Percentiles rank a stretch among this genome's conserved stretches.
These are phyloP conservation scores for Drosophila auraria DNA, from an alignment of 1,140 invertebrate species.

Conservation along the genomic window DNA sequence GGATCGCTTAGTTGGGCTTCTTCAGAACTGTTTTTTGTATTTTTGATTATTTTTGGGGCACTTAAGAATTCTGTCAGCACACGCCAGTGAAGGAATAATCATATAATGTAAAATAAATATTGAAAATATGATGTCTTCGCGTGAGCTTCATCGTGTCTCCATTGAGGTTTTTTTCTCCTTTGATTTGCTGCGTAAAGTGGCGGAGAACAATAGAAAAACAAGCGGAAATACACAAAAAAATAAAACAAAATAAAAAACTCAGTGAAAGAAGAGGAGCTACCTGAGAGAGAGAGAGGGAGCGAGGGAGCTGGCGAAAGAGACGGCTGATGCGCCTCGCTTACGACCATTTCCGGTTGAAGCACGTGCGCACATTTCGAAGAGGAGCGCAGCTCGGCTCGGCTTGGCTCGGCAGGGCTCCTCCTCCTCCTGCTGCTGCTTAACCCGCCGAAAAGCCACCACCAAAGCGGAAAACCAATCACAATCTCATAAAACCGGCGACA, in stretches of 20 bases:
- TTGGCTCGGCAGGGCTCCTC: slow-evolving; percentile 4
- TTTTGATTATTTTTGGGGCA: slow-evolving; percentile 50
- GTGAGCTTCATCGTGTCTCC: slow-evolving; percentile 28
- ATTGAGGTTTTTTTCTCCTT: slow-evolving; percentile 34
- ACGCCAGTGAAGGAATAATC: slow-evolving; percentile 44
- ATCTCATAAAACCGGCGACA: slow-evolving; percentile 65
- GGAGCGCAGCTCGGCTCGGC: slow-evolving; percentile 48
- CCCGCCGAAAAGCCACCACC: slow-evolving; percentile 67
- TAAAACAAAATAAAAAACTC: slow-evolving; percentile 62
- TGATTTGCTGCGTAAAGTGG: slow-evolving; percentile 76
- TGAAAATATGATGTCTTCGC: slow-evolving; percentile 41
- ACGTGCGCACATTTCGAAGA: slow-evolving; percentile 74
- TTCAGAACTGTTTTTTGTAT: slow-evolving; percentile 16
- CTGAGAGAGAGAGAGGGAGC: slow-evolving; percentile 20
- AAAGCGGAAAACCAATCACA: slow-evolving; percentile 75
- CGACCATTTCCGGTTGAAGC: slow-evolving; percentile 82
- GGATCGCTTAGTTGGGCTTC: slow-evolving; percentile 50
- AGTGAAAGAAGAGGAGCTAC: slow-evolving; percentile 35
- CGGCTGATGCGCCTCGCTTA: slow-evolving; percentile 78
- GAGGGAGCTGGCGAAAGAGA: slow-evolving; percentile 48
- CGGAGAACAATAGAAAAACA: slow-evolving; percentile 69
- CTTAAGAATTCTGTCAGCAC: slow-evolving; percentile 69
- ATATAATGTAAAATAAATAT: slow-evolving; percentile 55
- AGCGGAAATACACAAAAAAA: slow-evolving; percentile 71
- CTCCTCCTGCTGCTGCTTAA: slow-evolving; percentile 6